A percentile compares a stretch with the other conserved stretches of the same genome.
Evolutionary conservation across 2,888 invertebrate species (phyloP).

Genomic region (Drosophila kokeensis): DNA sequence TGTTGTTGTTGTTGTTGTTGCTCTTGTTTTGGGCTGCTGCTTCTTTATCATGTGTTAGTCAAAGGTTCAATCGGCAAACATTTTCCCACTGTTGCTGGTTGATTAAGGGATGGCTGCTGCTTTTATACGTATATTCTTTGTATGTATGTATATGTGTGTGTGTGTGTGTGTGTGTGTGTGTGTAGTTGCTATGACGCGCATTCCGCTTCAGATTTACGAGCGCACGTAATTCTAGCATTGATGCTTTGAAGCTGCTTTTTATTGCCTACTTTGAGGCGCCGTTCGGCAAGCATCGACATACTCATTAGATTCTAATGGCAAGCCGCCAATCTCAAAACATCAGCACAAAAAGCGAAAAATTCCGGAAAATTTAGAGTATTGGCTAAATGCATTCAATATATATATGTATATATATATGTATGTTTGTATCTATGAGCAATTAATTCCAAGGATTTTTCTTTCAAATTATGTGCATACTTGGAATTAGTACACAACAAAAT

Average conservation of each 20-base stretch:
- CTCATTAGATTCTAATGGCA: conserved; percentile 30
- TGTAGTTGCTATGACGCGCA: conserved; percentile 41
- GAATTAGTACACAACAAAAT: not conserved
- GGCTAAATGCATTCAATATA: not conserved
- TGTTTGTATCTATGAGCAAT: not conserved
- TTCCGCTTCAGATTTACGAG: conserved; percentile 55
- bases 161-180: not conserved
- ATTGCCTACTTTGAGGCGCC: conserved; percentile 71
- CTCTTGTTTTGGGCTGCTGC: conserved; percentile 32
- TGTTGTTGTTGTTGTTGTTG: conserved; percentile 33
- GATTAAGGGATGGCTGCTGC: conserved; percentile 55
- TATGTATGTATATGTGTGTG: not conserved
- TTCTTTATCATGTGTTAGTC: conserved; percentile 76
- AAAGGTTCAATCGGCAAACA: conserved; percentile 65
- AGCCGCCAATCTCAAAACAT: not conserved
- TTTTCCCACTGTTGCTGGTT: conserved; percentile 45
- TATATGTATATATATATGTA: not conserved
- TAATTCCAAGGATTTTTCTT: not conserved
- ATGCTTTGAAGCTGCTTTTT: conserved; percentile 42
- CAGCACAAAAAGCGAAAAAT: not conserved
- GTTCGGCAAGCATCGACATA: conserved; percentile 8
- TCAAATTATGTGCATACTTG: not conserved
- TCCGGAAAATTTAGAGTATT: conserved; percentile 2
- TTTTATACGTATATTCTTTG: not conserved
- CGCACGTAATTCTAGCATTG: conserved; percentile 44